Evolutionary conservation across 2,113 vertebrate genomes (phyloP), one percentile per base, ranked within the genome.

Genomic region (Columbina picui): DNA sequence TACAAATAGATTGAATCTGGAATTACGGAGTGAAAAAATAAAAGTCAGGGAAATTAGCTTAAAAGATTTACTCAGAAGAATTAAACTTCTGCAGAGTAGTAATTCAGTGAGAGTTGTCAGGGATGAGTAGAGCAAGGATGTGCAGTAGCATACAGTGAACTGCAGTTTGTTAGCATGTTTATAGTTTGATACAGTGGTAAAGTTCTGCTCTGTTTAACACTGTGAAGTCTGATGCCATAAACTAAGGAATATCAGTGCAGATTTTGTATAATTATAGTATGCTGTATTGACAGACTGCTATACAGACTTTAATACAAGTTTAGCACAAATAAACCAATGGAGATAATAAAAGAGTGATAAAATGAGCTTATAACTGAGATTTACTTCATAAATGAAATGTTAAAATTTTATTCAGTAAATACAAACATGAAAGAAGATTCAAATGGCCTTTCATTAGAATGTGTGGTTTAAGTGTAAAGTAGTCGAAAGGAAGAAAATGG

Each of bases 121-220:
- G 75, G 68, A 61, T 91, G 77, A 81, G 52, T 45, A 55, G 49
- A 76, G 27, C 12, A 3, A 74, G 47, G 32, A 84, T 43, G 30
- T 86, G 57, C 50, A 81, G 45, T 14, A 77, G 39, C 34, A 29
- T 8, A 53, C 2, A 53, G 41, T 4, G 14, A 85, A 50, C 26
- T 57, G 43, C 38, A 63, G 17, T 80, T 88, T 87, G 38, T 47
- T 65, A 45, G 22, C 36, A 11, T 26, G 17, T 89, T 92, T 90
- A 50, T 69, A 39, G 55, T 41, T 57, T 86, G 60, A 80, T 87
- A 39, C 21, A 64, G 26, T 30, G 38, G 17, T 10, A 70, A 56
- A 61, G 64, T 90, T 94, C 64, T 86, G 73, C 41, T 86, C 80
- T 59, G 32, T 30, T 88, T 86, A 77, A 64, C 85, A 88, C 55